Percentiles rank a stretch among this genome's conserved stretches.
These are phyloP conservation scores for Talpa occidentalis DNA, from an alignment of 2,113 vertebrate genomes.

Conservation along the genomic window DNA sequence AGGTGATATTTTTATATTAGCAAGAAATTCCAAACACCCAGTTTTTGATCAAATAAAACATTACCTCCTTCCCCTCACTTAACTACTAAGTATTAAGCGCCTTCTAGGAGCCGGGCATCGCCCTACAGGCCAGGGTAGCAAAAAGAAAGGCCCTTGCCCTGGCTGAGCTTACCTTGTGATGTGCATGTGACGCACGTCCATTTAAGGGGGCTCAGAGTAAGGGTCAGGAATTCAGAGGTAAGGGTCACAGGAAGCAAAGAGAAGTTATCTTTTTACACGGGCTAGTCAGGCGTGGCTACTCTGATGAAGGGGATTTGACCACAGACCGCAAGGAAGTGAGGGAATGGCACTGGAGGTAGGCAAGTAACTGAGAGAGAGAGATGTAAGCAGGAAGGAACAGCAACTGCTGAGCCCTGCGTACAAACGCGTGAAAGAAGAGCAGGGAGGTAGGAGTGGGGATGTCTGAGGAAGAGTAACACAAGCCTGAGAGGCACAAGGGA, in stretches of 20 bases:
- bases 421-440: not conserved
- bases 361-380: not conserved
- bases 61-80: not conserved
- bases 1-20: not conserved
- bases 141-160: not conserved
- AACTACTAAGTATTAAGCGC: not conserved
- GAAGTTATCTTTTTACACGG: not conserved
- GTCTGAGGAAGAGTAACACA: not conserved
- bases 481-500: not conserved
- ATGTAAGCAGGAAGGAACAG: not conserved
- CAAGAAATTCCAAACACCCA: constrained; percentile 27
- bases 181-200: not conserved
- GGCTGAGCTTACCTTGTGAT: not conserved
- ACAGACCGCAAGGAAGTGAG: not conserved
- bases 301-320: not conserved
- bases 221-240: not conserved
- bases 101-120: not conserved
- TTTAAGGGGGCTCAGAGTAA: not conserved
- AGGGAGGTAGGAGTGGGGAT: too few relatives aligned
- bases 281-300: not conserved
- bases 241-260: not conserved
- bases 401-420: not conserved
- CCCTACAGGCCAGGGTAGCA: not conserved
- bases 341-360: not conserved
- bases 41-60: not conserved